Conservation (phyloP, 2,888 invertebrate genomes). For the Megastigmus dorsalis region DNA sequence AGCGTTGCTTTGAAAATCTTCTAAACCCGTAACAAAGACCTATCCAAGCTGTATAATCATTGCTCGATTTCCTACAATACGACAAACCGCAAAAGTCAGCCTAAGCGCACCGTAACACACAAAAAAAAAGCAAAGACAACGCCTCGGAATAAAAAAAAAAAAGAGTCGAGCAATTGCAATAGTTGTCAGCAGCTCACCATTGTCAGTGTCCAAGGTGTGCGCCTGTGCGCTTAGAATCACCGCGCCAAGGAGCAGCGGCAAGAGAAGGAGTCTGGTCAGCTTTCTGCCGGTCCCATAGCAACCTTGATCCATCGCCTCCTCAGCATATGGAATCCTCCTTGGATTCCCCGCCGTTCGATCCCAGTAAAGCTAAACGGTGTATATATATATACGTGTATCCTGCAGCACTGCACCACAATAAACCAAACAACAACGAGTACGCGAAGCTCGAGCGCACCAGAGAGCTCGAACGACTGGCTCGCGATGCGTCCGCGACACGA, state of each 20-base stretch:
- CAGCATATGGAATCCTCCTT: constrained; percentile 10
- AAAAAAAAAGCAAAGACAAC: not conserved
- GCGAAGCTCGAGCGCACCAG: not conserved
- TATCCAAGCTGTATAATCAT: too few relatives aligned
- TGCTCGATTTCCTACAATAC: too few relatives aligned
- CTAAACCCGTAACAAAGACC: too few relatives aligned
- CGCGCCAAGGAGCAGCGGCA: not conserved
- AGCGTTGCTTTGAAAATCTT: too few relatives aligned
- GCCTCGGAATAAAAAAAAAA: not conserved
- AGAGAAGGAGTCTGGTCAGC: not conserved
- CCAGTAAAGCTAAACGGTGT: too few relatives aligned
- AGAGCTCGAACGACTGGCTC: not conserved
- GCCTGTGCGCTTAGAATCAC: not conserved
- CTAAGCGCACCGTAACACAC: not conserved
- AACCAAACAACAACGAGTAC: not conserved
- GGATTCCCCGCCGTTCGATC: too few relatives aligned
- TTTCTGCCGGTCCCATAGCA: not conserved
- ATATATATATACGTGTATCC: too few relatives aligned
- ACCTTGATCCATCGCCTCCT: not conserved
- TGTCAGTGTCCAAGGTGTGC: not conserved
- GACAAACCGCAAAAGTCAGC: not conserved
- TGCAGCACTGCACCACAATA: too few relatives aligned
- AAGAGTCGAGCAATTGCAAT: too few relatives aligned
- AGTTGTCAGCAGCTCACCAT: too few relatives aligned
- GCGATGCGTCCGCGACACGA: not conserved